These are phyloP conservation scores for Eurystomus gularis DNA, from an alignment of 2,113 vertebrate genomes.

Conservation along the genomic window DNA sequence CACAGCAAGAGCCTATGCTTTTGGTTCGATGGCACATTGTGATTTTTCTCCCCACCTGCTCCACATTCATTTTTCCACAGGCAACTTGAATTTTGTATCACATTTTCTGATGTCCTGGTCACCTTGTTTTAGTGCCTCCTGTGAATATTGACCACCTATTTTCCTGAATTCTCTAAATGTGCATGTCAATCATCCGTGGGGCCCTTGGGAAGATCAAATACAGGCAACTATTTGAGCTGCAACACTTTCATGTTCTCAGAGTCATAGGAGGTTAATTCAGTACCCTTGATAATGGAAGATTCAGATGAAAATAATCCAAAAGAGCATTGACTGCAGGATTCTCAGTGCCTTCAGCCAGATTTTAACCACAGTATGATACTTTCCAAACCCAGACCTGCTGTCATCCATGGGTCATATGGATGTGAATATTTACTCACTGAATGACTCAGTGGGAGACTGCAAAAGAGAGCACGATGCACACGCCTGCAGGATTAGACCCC, in stretches of 20 bases:
- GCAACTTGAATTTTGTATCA: neutral
- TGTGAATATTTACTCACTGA: neutral
- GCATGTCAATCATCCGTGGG: neutral
- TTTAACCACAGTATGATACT: neutral
- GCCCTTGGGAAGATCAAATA: neutral
- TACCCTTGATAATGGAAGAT: neutral
- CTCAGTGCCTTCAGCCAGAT: neutral
- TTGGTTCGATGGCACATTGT: accelerated
- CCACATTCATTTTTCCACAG: neutral
- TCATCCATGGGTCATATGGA: neutral
- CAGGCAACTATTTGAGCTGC: neutral
- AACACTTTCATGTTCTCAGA: neutral
- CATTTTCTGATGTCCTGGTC: neutral
- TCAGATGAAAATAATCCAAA: neutral
- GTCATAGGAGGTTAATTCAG: neutral
- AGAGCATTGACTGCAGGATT: neutral
- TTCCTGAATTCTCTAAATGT: neutral
- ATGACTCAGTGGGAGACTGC: neutral
- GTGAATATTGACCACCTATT: neutral
- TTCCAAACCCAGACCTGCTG: neutral
- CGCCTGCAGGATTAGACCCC: neutral
- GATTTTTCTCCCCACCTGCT: neutral
- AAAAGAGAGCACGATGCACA: neutral
- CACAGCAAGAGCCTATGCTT: neutral
- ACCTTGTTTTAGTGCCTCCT: neutral